Evolutionary conservation across 1,140 invertebrate genomes (phyloP).

Genomic region (Achroia grisella): DNA sequence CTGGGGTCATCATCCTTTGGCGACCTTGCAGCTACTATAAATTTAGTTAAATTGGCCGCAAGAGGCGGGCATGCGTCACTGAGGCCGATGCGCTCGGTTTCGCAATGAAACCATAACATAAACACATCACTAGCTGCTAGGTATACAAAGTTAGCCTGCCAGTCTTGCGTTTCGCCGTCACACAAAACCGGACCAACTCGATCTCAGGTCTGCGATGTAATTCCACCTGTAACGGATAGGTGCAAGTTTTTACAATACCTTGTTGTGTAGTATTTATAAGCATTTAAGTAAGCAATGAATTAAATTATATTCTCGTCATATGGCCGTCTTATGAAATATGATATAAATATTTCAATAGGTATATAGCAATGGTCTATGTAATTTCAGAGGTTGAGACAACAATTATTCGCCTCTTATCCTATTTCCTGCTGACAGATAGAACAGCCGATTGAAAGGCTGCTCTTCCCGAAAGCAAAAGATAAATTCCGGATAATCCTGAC

Average conservation of each 20-base stretch:
- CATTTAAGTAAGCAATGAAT: too few species aligned
- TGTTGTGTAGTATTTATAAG: not conserved
- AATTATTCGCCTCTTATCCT: constrained; percentile 20
- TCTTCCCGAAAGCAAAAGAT: constrained; percentile 35
- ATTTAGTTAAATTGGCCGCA: constrained; percentile 55
- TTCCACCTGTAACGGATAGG: constrained; percentile 49
- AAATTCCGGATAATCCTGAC: constrained; percentile 38
- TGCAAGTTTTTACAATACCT: constrained; percentile 56
- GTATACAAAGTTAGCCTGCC: constrained; percentile 7
- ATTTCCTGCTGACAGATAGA: constrained; percentile 26
- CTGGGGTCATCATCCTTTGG: constrained; percentile 58
- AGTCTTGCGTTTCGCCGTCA: constrained; percentile 25
- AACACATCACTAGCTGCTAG: constrained; percentile 14
- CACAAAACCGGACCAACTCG: constrained; percentile 41
- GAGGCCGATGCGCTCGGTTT: constrained; percentile 47
- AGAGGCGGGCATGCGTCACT: constrained; percentile 49
- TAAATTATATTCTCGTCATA: too few species aligned
- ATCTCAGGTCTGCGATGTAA: constrained; percentile 38
- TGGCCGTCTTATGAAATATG: too few species aligned
- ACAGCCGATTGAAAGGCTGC: constrained; percentile 49
- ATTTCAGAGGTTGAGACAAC: constrained; percentile 14
- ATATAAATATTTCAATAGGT: too few species aligned
- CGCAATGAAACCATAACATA: constrained; percentile 26
- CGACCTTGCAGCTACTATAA: constrained; percentile 64
- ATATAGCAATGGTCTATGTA: too few species aligned